These are phyloP conservation scores for Iguana delicatissima DNA, from an alignment of 2,797 vertebrate species.

Conservation along the genomic window DNA sequence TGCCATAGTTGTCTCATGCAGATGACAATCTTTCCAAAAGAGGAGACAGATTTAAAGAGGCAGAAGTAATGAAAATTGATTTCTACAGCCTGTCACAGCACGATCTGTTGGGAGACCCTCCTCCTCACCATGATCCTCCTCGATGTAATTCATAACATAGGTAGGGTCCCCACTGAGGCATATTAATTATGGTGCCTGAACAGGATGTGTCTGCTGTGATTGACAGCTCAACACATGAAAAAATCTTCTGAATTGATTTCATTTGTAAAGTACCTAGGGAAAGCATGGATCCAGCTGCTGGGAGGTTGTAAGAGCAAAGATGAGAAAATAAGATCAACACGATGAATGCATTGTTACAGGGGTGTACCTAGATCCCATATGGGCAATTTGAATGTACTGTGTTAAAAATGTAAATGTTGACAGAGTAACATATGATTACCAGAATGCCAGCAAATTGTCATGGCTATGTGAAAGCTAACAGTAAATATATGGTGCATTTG, in stretches of 20 bases:
- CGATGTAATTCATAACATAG: slow-evolving; percentile 62
- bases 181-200: slow-evolving; percentile 74
- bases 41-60: slow-evolving; percentile 77
- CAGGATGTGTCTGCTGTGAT: slow-evolving; percentile 64
- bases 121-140: slow-evolving; percentile 45
- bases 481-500: background rate
- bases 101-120: slow-evolving; percentile 60
- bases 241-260: slow-evolving; percentile 61
- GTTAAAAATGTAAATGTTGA: background rate
- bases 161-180: slow-evolving; percentile 64
- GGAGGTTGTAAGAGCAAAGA: slow-evolving; percentile 19
- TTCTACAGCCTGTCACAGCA: slow-evolving; percentile 70
- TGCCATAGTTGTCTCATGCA: slow-evolving; percentile 62
- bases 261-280: slow-evolving; percentile 58
- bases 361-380: background rate
- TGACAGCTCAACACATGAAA: slow-evolving; percentile 58
- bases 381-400: background rate
- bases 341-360: background rate
- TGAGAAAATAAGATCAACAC: slow-evolving; percentile 59
- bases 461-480: background rate
- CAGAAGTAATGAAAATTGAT: slow-evolving; percentile 83
- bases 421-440: background rate
- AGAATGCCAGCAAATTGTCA: background rate
- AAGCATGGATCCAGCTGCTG: background rate
- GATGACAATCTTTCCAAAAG: slow-evolving; percentile 78